Evolutionary conservation across 2,797 vertebrate genomes (phyloP).

Genomic region (Enteromius radiatus): DNA sequence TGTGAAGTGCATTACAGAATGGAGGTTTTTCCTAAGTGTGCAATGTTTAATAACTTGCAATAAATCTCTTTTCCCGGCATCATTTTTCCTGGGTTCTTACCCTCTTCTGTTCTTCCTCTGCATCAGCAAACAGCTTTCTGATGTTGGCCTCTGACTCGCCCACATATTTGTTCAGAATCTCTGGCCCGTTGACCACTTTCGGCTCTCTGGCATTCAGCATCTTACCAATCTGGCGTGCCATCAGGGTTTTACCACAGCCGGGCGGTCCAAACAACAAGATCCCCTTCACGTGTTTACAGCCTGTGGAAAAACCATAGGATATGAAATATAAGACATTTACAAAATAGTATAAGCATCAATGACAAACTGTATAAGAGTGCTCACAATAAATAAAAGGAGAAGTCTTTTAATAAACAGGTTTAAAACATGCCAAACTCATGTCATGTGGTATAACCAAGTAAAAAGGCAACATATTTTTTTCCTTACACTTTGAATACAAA

Average conservation of each 20-base stretch:
- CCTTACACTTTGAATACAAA: background rate
- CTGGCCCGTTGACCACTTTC: slow-evolving; percentile 87
- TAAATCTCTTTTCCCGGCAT: background rate
- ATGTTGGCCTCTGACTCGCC: slow-evolving; percentile 90
- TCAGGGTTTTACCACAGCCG: slow-evolving; percentile 88
- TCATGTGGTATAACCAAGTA: background rate
- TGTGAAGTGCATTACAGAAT: background rate
- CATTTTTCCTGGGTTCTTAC: slow-evolving; percentile 67
- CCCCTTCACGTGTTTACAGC: slow-evolving; percentile 90
- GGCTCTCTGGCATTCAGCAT: slow-evolving; percentile 90
- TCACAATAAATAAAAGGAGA: background rate
- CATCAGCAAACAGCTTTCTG: slow-evolving; percentile 88
- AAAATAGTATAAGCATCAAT: background rate
- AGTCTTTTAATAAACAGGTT: background rate
- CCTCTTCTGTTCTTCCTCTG: slow-evolving; percentile 87
- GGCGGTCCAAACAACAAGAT: slow-evolving; percentile 87
- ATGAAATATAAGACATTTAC: background rate
- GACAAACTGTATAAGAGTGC: background rate
- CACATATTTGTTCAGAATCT: slow-evolving; percentile 90
- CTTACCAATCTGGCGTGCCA: slow-evolving; percentile 90
- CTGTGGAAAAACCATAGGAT: slow-evolving; percentile 63
- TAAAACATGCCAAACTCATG: background rate
- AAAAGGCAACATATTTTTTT: background rate
- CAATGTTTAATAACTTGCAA: slow-evolving; percentile 20
- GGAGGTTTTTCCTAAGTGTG: background rate